Percentiles rank a stretch among this genome's conserved stretches.
Conservation (phyloP, 2,797 vertebrate genomes). For the Prunella strophiata region DNA sequence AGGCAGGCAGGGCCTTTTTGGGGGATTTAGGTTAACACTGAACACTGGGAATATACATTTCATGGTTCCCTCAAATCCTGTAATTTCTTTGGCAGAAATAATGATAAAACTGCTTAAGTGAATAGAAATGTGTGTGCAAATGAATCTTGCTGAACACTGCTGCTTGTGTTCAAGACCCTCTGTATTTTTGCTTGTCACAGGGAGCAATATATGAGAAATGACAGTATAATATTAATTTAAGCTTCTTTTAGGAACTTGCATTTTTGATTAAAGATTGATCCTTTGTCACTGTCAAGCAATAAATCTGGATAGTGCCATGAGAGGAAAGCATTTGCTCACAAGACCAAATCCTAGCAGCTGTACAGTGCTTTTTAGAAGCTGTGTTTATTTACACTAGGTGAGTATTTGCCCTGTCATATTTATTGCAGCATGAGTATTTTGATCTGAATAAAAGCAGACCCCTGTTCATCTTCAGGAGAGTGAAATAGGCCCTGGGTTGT, state of each 20-base stretch:
- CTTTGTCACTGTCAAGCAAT: not conserved
- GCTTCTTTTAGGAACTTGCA: not conserved
- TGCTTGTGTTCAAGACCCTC: not conserved
- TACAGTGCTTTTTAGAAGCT: not conserved
- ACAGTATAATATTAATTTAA: not conserved
- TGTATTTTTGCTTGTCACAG: not conserved
- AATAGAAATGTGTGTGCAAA: not conserved
- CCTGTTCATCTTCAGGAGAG: not conserved
- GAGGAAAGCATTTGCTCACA: not conserved
- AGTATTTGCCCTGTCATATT: not conserved
- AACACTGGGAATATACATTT: not conserved
- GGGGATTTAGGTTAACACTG: not conserved
- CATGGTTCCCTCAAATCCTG: not conserved
- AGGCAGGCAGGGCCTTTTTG: fast-evolving
- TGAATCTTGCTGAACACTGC: not conserved
- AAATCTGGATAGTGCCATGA: not conserved
- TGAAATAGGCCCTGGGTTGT: not conserved
- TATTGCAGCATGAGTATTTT: not conserved
- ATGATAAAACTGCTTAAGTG: not conserved
- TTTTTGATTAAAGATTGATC: slow-evolving; percentile 37
- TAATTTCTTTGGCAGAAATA: not conserved
- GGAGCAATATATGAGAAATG: not conserved
- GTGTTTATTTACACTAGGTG: not conserved
- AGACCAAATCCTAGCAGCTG: not conserved
- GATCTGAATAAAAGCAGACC: not conserved